These are phyloP conservation scores for Trichosurus vulpecula DNA, from an alignment of 2,797 vertebrate species.

Conservation along the genomic window DNA sequence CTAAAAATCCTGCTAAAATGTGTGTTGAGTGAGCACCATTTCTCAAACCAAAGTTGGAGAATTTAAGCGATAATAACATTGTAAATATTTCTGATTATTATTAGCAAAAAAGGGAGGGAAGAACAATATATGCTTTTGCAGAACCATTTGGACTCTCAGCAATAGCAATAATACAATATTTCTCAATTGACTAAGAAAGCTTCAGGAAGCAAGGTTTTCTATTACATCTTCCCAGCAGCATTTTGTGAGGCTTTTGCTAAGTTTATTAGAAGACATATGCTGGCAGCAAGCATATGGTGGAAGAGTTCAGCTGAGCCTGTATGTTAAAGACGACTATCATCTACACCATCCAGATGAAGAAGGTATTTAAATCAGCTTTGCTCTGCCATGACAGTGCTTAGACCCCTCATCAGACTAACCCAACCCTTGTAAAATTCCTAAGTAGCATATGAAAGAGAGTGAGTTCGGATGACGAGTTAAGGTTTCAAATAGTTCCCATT, in stretches of 20 bases:
- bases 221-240: background rate
- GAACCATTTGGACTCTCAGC: background rate
- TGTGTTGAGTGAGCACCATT: accelerated
- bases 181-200: slow-evolving; percentile 4
- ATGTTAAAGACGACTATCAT: too few species aligned
- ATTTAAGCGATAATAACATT: accelerated
- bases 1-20: background rate
- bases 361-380: too few species aligned
- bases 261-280: background rate
- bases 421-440: too few species aligned
- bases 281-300: background rate
- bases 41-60: background rate
- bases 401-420: too few species aligned
- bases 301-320: background rate
- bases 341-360: too few species aligned
- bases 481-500: too few species aligned
- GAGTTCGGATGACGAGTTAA: too few species aligned
- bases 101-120: background rate
- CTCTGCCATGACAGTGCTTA: too few species aligned
- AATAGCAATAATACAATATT: too few species aligned
- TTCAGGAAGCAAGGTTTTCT: background rate
- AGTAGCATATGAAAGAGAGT: too few species aligned
- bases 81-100: accelerated
- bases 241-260: background rate
- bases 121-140: background rate